Evolutionary conservation across 2,113 vertebrate species (phyloP), one percentile per base, ranked within the genome.

Genomic region (Campylorhamphus procurvoides): DNA sequence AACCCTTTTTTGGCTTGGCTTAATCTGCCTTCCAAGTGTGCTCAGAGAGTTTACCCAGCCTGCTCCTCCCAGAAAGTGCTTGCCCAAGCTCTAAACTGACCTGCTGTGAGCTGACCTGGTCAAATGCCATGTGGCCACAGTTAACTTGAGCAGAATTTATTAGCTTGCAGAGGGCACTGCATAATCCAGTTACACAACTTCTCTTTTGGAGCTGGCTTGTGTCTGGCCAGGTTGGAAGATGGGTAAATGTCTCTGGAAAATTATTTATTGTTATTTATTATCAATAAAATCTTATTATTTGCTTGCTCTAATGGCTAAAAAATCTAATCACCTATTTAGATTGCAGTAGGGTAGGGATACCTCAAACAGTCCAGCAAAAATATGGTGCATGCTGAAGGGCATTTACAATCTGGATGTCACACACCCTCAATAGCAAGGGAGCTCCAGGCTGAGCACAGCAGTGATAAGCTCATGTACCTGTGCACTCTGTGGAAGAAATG

Each of bases 61-160:
- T 33, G 40, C 31, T 94, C n/a, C 37, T 76, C 46, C 33, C 3
- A 9, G 64, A 42, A 66, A 69, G 25, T 12, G 33, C 58, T 76
- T 42, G 22, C 72, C 37, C n/a, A 3, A 53, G 42, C 53, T 95
- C 59, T 42, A 62, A 73, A 60, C 67, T 85, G 83, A 78, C 82
- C 59, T 77, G 75, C 89, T 96, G 60, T 40, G 89, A 90, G 62
- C 53, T 94, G 79, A 64, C 80, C 88, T 89, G 89, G 53, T 55
- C 73, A 80, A 92, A 67, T 1, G 55, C 84, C 28, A 29, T 1
- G 11, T 77, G 89, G 83, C 50, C 86, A 49, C 49, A 69, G 67
- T 80, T 68, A 73, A 42, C 44, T 64, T 0, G 1, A 90, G 68
- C 68, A 89, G 59, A 86, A 83, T 58, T 86, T 86, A 79, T 80